Evolutionary conservation across 2,888 invertebrate genomes (phyloP).

Genomic region (Amphipyra tragopoginis): DNA sequence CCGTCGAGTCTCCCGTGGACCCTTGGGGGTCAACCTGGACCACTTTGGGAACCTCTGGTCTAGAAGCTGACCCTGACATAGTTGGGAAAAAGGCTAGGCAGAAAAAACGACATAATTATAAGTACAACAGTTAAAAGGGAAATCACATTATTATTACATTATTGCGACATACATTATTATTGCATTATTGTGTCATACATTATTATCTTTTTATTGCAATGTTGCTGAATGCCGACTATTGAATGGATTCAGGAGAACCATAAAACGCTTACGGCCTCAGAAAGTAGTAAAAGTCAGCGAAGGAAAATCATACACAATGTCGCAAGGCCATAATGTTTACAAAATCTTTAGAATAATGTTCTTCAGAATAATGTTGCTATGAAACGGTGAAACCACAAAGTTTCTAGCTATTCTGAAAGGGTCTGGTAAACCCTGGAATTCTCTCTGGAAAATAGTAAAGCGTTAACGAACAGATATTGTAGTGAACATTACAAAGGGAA

Average conservation of each 20-base stretch:
- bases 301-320: constrained; percentile 31
- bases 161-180: too few species aligned
- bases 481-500: background rate
- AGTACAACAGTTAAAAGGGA: background rate
- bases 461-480: constrained; percentile 3
- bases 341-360: constrained; percentile 4
- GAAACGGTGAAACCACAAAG: constrained; percentile 14
- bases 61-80: too few species aligned
- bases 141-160: background rate
- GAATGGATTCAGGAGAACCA: constrained; percentile 31
- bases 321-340: constrained; percentile 5
- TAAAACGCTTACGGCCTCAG: constrained; percentile 36
- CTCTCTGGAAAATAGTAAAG: constrained; percentile 2
- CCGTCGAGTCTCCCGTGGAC: too few species aligned
- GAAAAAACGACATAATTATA: too few species aligned
- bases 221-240: constrained; percentile 21
- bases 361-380: constrained; percentile 7
- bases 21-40: too few species aligned
- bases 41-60: too few species aligned
- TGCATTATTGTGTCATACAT: constrained; percentile 10
- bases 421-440: background rate
- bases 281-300: constrained; percentile 43
- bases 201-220: constrained; percentile 16
- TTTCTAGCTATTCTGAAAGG: background rate
- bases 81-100: too few species aligned